A percentile compares a stretch with the other conserved stretches of the same genome.
Evolutionary conservation across 2,888 invertebrate species (phyloP).

Genomic region (Athalia rosae): DNA sequence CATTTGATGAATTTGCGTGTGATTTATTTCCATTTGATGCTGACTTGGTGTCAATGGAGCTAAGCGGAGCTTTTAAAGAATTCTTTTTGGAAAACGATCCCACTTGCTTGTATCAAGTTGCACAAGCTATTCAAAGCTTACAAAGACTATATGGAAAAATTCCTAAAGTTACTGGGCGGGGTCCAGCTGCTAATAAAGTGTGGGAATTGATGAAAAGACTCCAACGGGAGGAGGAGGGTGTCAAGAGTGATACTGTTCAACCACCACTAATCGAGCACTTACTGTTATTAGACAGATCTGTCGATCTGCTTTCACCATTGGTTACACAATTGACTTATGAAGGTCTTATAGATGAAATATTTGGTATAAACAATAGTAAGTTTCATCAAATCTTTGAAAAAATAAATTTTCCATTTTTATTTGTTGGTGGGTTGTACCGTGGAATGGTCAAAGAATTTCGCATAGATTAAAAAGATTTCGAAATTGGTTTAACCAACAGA

Average conservation of each 20-base stretch:
- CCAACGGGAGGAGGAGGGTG: constrained; percentile 78
- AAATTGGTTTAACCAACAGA: not conserved
- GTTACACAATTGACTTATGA: constrained; percentile 98
- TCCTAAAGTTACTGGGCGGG: constrained; percentile 92
- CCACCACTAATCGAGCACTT: constrained; percentile 86
- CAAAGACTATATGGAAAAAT: constrained; percentile 94
- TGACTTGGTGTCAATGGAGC: constrained; percentile 95
- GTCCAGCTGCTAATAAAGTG: constrained; percentile 90
- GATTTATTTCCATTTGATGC: constrained; percentile 93
- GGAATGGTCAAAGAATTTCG: too few relatives aligned
- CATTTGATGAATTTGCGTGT: constrained; percentile 89
- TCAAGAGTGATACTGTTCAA: constrained; percentile 75
- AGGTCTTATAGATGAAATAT: constrained; percentile 97
- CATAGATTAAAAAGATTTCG: too few relatives aligned
- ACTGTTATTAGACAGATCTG: constrained; percentile 90
- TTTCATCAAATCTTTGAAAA: constrained; percentile 39
- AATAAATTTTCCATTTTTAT: constrained; percentile 31
- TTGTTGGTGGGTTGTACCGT: not conserved
- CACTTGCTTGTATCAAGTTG: constrained; percentile 90
- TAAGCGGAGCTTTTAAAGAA: constrained; percentile 87
- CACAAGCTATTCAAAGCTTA: constrained; percentile 88
- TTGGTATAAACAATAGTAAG: constrained; percentile 85
- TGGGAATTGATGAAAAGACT: constrained; percentile 90
- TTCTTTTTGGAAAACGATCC: constrained; percentile 93
- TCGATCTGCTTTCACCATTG: constrained; percentile 94